These are phyloP conservation scores for Dallia pectoralis DNA, from an alignment of 2,797 vertebrate species.

Conservation along the genomic window DNA sequence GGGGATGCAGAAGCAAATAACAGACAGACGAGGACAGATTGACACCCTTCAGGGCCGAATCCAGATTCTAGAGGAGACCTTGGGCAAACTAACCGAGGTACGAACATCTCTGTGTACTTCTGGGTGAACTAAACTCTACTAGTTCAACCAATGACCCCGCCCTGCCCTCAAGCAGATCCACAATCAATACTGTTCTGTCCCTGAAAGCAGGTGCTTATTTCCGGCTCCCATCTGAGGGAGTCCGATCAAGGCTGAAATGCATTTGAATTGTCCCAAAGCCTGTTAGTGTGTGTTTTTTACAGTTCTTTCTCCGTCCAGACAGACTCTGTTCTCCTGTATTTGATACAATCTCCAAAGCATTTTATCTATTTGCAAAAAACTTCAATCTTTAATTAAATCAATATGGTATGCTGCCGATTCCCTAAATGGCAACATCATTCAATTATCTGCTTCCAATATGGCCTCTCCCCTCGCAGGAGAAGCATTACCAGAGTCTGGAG, in stretches of 20 bases:
- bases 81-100: slow-evolving; percentile 77
- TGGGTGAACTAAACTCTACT: no score
- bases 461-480: slow-evolving; percentile 71
- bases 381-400: neutral
- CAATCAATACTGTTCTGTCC: no score
- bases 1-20: slow-evolving; percentile 85
- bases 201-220: no score
- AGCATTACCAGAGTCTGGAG: slow-evolving; percentile 70
- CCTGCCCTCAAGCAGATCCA: neutral
- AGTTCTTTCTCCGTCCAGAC: no score
- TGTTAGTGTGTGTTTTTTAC: no score
- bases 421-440: neutral
- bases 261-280: no score
- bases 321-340: no score
- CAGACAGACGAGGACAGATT: slow-evolving; percentile 79
- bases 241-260: no score
- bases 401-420: neutral
- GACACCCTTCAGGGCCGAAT: slow-evolving; percentile 82
- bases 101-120: slow-evolving; percentile 2
- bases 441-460: neutral
- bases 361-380: neutral
- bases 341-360: neutral
- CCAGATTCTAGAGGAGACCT: slow-evolving; percentile 79
- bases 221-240: no score
- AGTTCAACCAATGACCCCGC: neutral